phyloP scores from a whole-genome alignment of 2,113 vertebrate genomes.

The Brachypodius melanocephalos region DNA sequence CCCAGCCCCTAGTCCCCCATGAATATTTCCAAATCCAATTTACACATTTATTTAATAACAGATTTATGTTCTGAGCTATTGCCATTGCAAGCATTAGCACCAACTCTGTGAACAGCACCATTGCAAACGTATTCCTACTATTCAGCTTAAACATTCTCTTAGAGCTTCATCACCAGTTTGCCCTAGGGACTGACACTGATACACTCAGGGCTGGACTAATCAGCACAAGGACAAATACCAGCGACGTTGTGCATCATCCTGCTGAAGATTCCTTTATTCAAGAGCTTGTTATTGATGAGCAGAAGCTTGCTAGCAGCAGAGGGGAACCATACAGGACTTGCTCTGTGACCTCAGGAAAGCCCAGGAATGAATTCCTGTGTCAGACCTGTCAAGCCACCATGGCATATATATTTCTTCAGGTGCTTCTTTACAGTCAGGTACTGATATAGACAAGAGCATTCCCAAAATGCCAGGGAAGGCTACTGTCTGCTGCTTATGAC shows the following conservation, averaged over 20 bases:
- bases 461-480: neutral
- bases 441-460: neutral
- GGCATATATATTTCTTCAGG: neutral
- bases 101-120: neutral
- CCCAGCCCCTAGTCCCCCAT: neutral
- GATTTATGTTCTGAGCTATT: constrained; percentile 11
- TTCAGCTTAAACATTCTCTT: neutral
- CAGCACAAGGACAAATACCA: neutral
- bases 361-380: neutral
- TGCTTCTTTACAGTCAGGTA: neutral
- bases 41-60: constrained; percentile 1
- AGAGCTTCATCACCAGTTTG: neutral
- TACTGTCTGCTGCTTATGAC: neutral
- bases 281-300: neutral
- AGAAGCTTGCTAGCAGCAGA: neutral
- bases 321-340: neutral
- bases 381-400: neutral
- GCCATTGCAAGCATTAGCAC: neutral
- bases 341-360: neutral
- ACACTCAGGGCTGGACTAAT: neutral
- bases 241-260: neutral
- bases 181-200: neutral
- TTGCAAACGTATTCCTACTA: neutral
- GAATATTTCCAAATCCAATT: constrained; percentile 43
- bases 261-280: neutral